Conservation (phyloP, 1,140 invertebrate species). For the Camponotus vicinus region DNA sequence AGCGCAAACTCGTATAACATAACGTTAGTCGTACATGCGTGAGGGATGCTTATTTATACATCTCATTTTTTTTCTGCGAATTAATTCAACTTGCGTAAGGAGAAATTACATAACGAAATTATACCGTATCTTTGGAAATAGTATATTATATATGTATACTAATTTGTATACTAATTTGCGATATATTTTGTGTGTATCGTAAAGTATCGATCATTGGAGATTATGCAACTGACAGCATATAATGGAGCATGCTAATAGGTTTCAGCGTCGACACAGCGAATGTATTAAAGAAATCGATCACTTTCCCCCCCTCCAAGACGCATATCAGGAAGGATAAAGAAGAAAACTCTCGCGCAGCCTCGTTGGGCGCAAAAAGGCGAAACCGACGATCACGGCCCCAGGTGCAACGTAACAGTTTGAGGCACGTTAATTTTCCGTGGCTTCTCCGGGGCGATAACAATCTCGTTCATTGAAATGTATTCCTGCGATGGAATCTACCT, state of each 20-base stretch:
- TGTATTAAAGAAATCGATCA: constrained; percentile 61
- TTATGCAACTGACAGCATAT: constrained; percentile 57
- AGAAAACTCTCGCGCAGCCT: constrained; percentile 41
- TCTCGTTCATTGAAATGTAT: constrained; percentile 56
- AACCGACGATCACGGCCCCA: constrained; percentile 14
- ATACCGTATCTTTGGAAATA: background rate
- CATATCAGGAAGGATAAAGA: constrained; percentile 21
- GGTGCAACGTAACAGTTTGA: constrained; percentile 31
- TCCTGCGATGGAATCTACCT: constrained; percentile 30
- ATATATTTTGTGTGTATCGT: constrained; percentile 31
- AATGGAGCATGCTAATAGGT: constrained; percentile 51
- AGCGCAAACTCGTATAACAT: background rate
- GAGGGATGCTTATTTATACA: background rate
- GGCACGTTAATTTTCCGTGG: constrained; percentile 50
- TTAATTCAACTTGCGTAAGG: background rate
- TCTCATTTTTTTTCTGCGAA: background rate
- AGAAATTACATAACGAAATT: background rate
- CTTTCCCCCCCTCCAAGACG: background rate
- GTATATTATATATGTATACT: background rate
- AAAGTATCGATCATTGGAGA: constrained; percentile 51
- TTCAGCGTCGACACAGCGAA: constrained; percentile 50
- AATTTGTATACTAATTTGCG: background rate
- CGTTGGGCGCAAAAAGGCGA: constrained; percentile 50
- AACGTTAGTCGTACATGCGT: background rate
- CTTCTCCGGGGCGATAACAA: constrained; percentile 45